These are phyloP conservation scores for Gandaritis pyraliata DNA, from an alignment of 2,888 invertebrate species.

Conservation along the genomic window DNA sequence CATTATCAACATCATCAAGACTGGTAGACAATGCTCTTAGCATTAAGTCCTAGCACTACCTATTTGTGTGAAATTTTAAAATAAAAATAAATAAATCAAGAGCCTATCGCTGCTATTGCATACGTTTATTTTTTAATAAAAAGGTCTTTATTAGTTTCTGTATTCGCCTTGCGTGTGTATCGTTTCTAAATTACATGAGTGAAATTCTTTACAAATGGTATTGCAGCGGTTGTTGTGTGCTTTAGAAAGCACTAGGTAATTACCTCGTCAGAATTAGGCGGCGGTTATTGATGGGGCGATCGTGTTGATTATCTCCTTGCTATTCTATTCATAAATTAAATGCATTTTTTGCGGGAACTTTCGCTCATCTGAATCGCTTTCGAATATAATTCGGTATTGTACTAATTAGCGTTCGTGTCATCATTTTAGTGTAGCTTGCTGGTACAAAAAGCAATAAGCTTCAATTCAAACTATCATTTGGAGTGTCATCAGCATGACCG, in stretches of 20 bases:
- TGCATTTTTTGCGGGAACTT: constrained; percentile 24
- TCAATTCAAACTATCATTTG: not conserved
- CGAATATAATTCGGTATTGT: constrained; percentile 17
- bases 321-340: constrained; percentile 14
- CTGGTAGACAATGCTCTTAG: too few species aligned
- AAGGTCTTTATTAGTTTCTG: too few species aligned
- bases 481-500: not conserved
- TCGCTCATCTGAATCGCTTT: constrained; percentile 27
- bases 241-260: constrained; percentile 38
- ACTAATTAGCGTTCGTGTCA: not conserved
- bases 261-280: constrained; percentile 37
- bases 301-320: constrained; percentile 32
- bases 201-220: constrained; percentile 5
- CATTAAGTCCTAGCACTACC: too few species aligned
- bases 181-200: not conserved
- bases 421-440: not conserved
- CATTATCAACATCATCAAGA: not conserved
- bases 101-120: too few species aligned
- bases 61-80: too few species aligned
- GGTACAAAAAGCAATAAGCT: not conserved
- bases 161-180: too few species aligned
- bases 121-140: too few species aligned
- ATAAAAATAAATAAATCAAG: too few species aligned
- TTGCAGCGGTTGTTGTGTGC: constrained; percentile 24
- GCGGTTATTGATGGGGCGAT: constrained; percentile 33